Base-by-base conservation (phyloP, 2,113 vertebrate species). In the Lepus americanus region DNA sequence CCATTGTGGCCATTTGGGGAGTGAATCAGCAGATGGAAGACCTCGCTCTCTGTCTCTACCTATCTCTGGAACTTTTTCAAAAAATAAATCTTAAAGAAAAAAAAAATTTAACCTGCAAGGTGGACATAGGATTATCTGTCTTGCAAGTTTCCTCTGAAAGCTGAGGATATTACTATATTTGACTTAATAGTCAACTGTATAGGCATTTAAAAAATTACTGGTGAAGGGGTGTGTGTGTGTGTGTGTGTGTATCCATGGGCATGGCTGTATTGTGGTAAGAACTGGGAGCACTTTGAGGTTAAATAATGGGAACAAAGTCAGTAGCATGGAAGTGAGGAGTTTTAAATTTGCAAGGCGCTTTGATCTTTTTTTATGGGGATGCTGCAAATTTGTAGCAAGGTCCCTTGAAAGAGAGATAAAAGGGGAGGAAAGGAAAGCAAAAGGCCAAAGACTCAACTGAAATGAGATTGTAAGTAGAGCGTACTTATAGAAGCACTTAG, bases 311-410 rank as follows among this genome's bases (percentile, higher is more conserved):
- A 86, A 87, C 29, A 19, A 90, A 12, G 9, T 29, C 76, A 87
- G 31, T 49, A 31, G 67, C 55, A 23, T 27, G 22, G 55, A 82
- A 78, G n/a, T 12, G 39, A 70, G 2, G 72, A 22, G 2, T 33
- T 67, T 80, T 77, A 29, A 16, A 49, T 73, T 84, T 76, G 44
- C n/a, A 79, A 83, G 93, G 59, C n/a, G 33, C 36, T 94, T 87
- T 55, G 31, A 44, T 6, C 36, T 1, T 17, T 53, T 20, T 72
- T 81, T 81, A 6, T 16, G 51, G 19, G 25, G 44, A 79, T 77
- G 23, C 3, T 33, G 89, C 44, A 66, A 55, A 61, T 36, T 29
- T 82, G 29, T 67, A 93, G 39, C 17, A 63, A n/a, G 5, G 16
- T 67, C 63, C 61, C 55, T 64, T 82, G 49, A 87, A 53, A 36